Evolutionary conservation across 2,888 invertebrate genomes (phyloP).

Genomic region (Lymantria monacha): DNA sequence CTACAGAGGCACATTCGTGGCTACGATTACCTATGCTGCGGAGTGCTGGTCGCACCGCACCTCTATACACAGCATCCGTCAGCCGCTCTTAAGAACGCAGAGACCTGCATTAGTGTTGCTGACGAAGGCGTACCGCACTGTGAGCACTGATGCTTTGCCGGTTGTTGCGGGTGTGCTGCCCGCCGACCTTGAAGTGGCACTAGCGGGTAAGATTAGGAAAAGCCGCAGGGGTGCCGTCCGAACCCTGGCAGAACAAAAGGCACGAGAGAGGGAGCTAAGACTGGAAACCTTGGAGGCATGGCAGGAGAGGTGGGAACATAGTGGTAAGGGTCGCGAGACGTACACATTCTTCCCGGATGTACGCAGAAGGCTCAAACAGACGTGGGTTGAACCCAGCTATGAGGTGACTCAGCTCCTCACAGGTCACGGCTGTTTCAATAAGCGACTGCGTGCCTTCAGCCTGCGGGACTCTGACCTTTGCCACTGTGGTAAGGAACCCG

Average conservation of each 20-base stretch:
- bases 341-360: not conserved
- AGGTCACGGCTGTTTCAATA: not conserved
- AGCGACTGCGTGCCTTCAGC: not conserved
- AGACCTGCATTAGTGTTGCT: slow-evolving; percentile 5
- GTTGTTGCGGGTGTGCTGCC: slow-evolving; percentile 18
- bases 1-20: not conserved
- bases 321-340: not conserved
- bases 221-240: not conserved
- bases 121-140: slow-evolving; percentile 15
- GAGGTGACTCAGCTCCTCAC: not conserved
- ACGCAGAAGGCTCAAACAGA: not conserved
- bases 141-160: slow-evolving; percentile 2
- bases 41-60: slow-evolving; percentile 4
- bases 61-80: not conserved
- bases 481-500: not conserved
- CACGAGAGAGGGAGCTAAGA: not conserved
- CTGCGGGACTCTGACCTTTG: not conserved
- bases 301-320: not conserved
- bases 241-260: not conserved
- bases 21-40: slow-evolving; percentile 17
- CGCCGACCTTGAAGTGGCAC: slow-evolving; percentile 20
- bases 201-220: slow-evolving; percentile 4
- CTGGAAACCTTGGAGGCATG: not conserved
- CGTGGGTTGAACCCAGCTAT: not conserved
- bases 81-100: slow-evolving; percentile 2